Base-by-base conservation (phyloP, 2,888 invertebrate genomes). In the Drosophila diplacantha region DNA sequence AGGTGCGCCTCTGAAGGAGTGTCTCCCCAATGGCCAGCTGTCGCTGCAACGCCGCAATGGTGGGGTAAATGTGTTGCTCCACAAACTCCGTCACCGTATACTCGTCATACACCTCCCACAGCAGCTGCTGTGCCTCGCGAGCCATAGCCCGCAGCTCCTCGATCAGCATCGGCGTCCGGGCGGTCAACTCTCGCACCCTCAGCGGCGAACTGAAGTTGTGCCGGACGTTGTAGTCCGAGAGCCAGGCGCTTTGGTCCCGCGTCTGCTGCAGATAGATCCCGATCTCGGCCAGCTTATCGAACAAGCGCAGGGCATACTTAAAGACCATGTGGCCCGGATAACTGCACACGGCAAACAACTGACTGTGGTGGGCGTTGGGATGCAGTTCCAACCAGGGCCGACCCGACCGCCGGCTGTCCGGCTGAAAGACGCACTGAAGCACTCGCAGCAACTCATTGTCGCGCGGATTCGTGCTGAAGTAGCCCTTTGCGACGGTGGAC, bases 161-260 rank as follows among this genome's bases (percentile, higher is more conserved):
- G 78, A 91, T 90, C 67, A 93, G 86, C 71, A 91, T 86, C 47
- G 91, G 88, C 72, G 91, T 89, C 72, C 91, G 91, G 24, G 86
- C 85, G 53, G 91, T 91, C 52, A 92, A 83, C 70, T 93, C 92
- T 43, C 91, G 92, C 2, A 94, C 89, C 46, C 93, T 90, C 56
- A 91, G 84, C 0, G 93, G 92, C 53, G 92, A 91, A 68, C 92
- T 91, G 82, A 92, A 93, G 81, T 92, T 92, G 74, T 92, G 91
- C n/a, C 91, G 88, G 6, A 93, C 89, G 83, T 93, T 93, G 85
- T 93, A 94, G 31, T 91, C 90, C 22, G 93, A 93, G 89, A 94
- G 90, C 93, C 93, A 94, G 31, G 92, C 89, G 74, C 86, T 88
- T 43, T 85, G 83, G 16, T 84, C 84, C 1, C 84, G 76, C 2